Evolutionary conservation across 2,113 vertebrate genomes (phyloP).

Genomic region (Ammodytes marinus): DNA sequence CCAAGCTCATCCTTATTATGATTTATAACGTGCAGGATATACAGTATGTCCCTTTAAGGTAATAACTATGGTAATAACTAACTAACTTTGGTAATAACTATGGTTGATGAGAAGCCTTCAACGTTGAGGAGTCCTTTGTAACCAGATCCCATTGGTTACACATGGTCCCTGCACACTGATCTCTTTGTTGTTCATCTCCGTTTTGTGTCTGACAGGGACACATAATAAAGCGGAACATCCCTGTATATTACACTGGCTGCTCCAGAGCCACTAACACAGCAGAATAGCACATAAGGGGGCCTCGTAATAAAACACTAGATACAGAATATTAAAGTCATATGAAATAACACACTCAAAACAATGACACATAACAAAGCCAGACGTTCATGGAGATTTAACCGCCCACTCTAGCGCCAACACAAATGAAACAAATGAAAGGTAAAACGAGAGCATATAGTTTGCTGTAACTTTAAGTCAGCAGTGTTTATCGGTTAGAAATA

Average conservation of each 20-base stretch:
- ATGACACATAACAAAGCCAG: neutral
- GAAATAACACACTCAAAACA: neutral
- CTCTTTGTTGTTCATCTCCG: neutral
- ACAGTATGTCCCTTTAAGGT: neutral
- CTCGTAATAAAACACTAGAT: neutral
- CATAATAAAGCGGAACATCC: conserved; percentile 2
- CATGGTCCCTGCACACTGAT: neutral
- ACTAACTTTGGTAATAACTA: neutral
- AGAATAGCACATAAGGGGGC: neutral
- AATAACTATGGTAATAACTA: neutral
- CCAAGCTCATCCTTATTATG: neutral
- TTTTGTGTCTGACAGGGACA: neutral
- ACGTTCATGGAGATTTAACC: neutral
- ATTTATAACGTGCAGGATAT: neutral
- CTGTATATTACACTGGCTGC: too few relatives aligned
- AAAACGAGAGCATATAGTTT: neutral
- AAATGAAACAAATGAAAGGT: neutral
- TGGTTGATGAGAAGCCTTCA: neutral
- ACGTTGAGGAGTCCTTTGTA: neutral
- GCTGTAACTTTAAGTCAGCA: neutral
- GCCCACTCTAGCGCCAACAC: neutral
- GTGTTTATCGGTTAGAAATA: too few relatives aligned
- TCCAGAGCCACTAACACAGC: neutral
- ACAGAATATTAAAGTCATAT: neutral
- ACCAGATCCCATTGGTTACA: neutral